These are phyloP conservation scores for Cyphomyrus discorhynchus DNA, from an alignment of 2,113 vertebrate genomes.

Conservation along the genomic window DNA sequence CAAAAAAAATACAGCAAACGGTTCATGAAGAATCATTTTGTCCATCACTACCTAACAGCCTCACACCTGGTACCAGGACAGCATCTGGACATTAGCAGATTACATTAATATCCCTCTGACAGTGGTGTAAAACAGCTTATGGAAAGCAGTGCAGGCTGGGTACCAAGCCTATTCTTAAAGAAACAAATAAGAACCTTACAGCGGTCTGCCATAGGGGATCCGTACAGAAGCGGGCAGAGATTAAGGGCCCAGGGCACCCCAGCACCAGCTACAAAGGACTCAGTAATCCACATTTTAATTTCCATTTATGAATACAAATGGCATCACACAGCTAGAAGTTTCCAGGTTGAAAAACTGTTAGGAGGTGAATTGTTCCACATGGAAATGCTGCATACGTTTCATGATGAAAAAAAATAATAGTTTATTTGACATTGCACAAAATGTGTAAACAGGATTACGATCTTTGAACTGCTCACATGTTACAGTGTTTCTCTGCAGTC, in stretches of 20 bases:
- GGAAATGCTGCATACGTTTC: background rate
- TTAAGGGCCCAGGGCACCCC: background rate
- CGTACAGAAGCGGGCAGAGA: background rate
- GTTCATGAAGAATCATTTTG: background rate
- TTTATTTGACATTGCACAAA: background rate
- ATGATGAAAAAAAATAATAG: background rate
- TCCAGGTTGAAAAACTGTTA: background rate
- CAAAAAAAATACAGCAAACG: background rate
- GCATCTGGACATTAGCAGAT: background rate
- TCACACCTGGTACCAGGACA: background rate
- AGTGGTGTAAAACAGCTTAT: conserved; percentile 40
- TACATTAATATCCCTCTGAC: conserved; percentile 30
- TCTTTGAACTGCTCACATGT: background rate
- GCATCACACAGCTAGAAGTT: background rate
- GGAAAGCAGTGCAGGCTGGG: conserved; percentile 31
- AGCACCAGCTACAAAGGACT: background rate
- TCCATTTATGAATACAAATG: background rate
- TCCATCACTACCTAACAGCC: background rate
- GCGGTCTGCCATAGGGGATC: background rate
- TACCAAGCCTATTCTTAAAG: conserved; percentile 38
- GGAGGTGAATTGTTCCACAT: background rate
- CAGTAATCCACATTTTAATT: background rate
- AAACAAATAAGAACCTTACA: conserved; percentile 35
- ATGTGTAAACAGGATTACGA: background rate
- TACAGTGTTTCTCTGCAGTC: background rate